A percentile compares a stretch with the other conserved stretches of the same genome.
phyloP scores from a whole-genome alignment of 1,140 invertebrate genomes.

The Trialeurodes vaporariorum region DNA sequence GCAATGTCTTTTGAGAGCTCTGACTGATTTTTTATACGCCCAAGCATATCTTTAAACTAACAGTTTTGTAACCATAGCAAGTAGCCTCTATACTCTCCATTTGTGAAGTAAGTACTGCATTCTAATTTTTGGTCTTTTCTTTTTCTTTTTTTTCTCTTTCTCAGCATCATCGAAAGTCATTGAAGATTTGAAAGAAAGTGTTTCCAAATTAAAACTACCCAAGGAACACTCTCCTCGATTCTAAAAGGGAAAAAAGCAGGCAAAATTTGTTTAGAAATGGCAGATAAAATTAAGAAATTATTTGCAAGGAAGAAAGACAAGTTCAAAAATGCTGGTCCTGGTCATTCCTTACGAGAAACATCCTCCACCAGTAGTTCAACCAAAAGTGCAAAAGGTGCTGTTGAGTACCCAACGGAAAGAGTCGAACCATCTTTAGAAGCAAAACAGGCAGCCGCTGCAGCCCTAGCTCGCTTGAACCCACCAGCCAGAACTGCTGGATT shows the following conservation, averaged over 20 bases:
- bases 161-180: slow-evolving; percentile 56
- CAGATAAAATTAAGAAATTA: slow-evolving; percentile 78
- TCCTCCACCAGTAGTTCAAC: slow-evolving; percentile 13
- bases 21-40: too few relatives aligned
- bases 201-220: slow-evolving; percentile 61
- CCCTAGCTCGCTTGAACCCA: slow-evolving; percentile 56
- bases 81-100: too few relatives aligned
- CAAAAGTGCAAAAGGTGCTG: neutral
- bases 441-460: slow-evolving; percentile 65
- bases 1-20: too few relatives aligned
- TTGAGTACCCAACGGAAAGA: slow-evolving; percentile 24
- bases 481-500: slow-evolving; percentile 45
- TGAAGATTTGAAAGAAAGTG: slow-evolving; percentile 64
- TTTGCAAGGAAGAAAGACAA: slow-evolving; percentile 80
- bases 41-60: too few relatives aligned
- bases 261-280: too few relatives aligned
- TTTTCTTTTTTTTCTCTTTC: slow-evolving; percentile 26
- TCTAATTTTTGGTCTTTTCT: too few relatives aligned
- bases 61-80: too few relatives aligned
- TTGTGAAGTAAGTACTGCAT: too few relatives aligned
- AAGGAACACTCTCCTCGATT: slow-evolving; percentile 67
- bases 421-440: slow-evolving; percentile 55
- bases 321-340: slow-evolving; percentile 78
- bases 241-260: slow-evolving; percentile 37
- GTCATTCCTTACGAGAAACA: slow-evolving; percentile 55